Base-by-base conservation (phyloP, 2,113 vertebrate species). In the Acrocephalus kingi region DNA sequence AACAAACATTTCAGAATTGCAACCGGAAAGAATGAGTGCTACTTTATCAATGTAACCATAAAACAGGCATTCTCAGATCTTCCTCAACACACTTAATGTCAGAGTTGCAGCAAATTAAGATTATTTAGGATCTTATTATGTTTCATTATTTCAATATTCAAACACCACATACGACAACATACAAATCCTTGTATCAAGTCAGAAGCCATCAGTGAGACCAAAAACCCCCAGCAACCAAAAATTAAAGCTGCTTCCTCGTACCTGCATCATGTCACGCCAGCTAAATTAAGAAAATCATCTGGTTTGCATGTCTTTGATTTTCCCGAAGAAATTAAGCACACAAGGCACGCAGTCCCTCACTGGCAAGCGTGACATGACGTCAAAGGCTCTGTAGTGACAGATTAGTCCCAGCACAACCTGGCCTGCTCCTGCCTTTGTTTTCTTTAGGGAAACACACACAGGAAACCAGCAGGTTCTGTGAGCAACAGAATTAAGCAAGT, bases 291-390 rank as follows among this genome's bases (percentile, higher is more conserved):
- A 84, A 80, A 93, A 52, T 30, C 6, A 63, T 22, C 56, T 74
- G 37, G 7, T 82, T 87, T 94, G 77, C 48, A 54, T 43, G 25
- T 27, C 52, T 89, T 64, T 72, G 25, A 28, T 64, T 59, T 54
- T 87, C 84, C 27, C 78, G 28, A 49, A 23, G 61, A 74, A 83
- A 67, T 27, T 33, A 73, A 66, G 54, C 45, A 64, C 35, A 45
- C 4, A 2, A 55, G 58, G 48, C 48, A 84, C 37, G 51, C 41
- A 87, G 59, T 31, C 31, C 64, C 81, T 67, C 45, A 5, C 30
- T 71, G 55, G 55, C 51, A 84, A n/a, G 49, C 1, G 0, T 25
- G n/a, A 80, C 0, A 0, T 25, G 59, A 89, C 2, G 3, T 41
- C 77, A 87, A 72, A 52, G 77, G 39, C 74, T 93, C 31, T 75